Base-by-base conservation (phyloP, 2,888 invertebrate species). In the Odontocerum albicorne region DNA sequence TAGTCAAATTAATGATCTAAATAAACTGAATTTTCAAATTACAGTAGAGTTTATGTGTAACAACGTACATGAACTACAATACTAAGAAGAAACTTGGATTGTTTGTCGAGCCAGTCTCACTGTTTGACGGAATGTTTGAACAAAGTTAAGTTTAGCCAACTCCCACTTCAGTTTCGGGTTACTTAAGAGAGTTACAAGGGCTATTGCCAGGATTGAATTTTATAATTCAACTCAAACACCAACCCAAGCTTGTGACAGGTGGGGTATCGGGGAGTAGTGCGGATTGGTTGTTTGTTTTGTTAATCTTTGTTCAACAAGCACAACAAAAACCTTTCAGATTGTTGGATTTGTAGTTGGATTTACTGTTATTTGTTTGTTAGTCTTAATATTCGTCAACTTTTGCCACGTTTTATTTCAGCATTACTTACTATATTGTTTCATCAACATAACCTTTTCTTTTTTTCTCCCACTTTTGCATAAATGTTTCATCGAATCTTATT, bases 191-290 rank as follows among this genome's bases (percentile, higher is more conserved):
- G 33, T 49, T 33, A 17, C 16, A 22, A 32, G 50, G 50, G 45
- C 50, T 33, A 45, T 51, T 35, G 55, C 31, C 10, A 32, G 50
- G 45, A 46, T 47, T 52, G 42, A 52, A 52, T 47, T 49, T 56
- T 56, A 56, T 56, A 56, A 56, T 56, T 51, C 56, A 33, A 33
- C 40, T 42, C 40, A 42, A 40, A 39, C 39, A 47, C 35, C 16
- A 27, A 13, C 42, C 17, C 10, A 21, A 32, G n/a, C 35, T 22
- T 19, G n/a, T 27, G 51, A 33, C 56, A 52, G 56, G 42, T 35
- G 47, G 31, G 36, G 40, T 27, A 36, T 47, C 36, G 19, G 15
- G 22, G 17, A 20, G 17, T 16, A 27, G 21, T 33, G 10, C 4
- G 27, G 27, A 27, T 27, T 10, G 4, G 10, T 35, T 20, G n/a